Conservation (phyloP, 2,113 vertebrate species). For the Entomyzon cyanotis region DNA sequence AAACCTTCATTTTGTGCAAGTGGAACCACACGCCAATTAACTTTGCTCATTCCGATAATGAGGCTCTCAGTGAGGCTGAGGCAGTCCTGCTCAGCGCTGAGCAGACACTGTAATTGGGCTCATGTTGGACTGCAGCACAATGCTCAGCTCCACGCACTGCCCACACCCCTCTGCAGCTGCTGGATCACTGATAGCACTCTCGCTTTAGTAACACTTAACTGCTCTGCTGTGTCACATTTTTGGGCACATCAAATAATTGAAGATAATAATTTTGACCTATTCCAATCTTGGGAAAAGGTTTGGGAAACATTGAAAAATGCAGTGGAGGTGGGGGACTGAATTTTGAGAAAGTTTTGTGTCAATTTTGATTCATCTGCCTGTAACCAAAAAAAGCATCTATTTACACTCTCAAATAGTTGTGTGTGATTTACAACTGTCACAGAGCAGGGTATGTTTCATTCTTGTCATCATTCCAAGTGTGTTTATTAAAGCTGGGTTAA, state of each 20-base stretch:
- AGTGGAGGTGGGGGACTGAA: too few species aligned
- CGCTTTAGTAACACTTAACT: background rate
- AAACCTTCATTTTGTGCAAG: background rate
- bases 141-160: background rate
- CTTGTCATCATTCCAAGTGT: background rate
- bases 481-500: background rate
- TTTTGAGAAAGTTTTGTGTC: background rate
- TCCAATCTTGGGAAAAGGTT: background rate
- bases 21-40: background rate
- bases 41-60: background rate
- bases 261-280: background rate
- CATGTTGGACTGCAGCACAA: background rate
- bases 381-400: background rate
- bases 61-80: background rate
- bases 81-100: background rate
- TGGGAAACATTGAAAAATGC: background rate
- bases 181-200: background rate
- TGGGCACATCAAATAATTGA: background rate
- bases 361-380: background rate
- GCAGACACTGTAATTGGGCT: background rate
- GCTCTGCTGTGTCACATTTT: background rate
- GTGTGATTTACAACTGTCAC: background rate
- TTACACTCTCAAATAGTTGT: background rate
- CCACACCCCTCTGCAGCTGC: background rate
- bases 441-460: background rate